Base-by-base conservation (phyloP, 1,140 invertebrate genomes). In the Drosophila cardini region DNA sequence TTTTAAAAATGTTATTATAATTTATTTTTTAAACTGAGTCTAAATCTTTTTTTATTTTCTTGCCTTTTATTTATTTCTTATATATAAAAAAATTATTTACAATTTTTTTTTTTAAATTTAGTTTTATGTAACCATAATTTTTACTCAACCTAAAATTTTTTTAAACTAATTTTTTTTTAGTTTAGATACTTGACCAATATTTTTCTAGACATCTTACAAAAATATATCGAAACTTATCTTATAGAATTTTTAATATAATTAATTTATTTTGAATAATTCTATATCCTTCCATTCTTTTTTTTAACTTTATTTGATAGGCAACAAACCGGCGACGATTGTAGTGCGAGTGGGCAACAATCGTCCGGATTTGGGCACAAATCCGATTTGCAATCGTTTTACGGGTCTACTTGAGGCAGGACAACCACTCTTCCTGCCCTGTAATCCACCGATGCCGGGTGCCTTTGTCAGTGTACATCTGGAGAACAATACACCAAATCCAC, bases 381-480 rank as follows among this genome's bases (percentile, higher is more conserved):
- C 97, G 0, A 95, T 98, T 72, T 98, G 98, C 92, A 98, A 98
- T 92, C 94, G 96, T 21, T 98, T 97, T 93, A 97, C 95, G 2
- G 97, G 96, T 1, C 94, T 95, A 32, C 92, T 98, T 11, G 97
- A 98, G 92, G 97, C 98, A 91, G 97, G 97, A 0, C 96, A 98
- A 77, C 97, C 98, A 0, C 93, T 98, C 0, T 98, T 98, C 91
- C 92, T 98, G 42, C 97, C 97, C 0, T 98, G 98, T 93, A 98
- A 98, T 91, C 97, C 97, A 1, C 97, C 97, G 0, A 98, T 98
- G 97, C 97, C 97, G 0, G 97, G 97, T 2, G 97, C 97, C 11
- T 98, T 98, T 91, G 97, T 98, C 53, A 97, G 96, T 61, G 97
- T 98, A 0, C 97, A 98, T 90, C 91, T 98, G 46, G 97, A 98